Evolutionary conservation across 2,113 vertebrate genomes (phyloP), one percentile per base, ranked within the genome.

Genomic region (Grammomys dolichurus): DNA sequence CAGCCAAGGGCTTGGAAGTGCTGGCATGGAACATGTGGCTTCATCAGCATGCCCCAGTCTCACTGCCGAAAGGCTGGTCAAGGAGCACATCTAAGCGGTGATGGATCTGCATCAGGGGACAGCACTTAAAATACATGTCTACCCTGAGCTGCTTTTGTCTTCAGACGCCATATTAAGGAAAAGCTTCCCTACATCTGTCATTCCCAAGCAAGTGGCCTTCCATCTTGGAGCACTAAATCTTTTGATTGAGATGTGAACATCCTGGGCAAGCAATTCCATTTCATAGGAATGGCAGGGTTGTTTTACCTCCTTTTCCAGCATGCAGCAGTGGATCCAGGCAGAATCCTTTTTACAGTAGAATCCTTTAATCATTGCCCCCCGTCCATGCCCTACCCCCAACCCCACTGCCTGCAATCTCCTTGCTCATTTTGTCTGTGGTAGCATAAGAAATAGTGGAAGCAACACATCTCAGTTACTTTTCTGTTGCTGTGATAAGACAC

Each of bases 1-100:
- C 90, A 96, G 96, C 97, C 96, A 76, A 95, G 80, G 96, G 33
- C 96, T 94, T 85, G 95, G 75, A 90, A 90, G 82, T 54, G 80
- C 78, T 96, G 96, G 96, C 95, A 96, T 43, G 3, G 46, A 95
- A 60, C 76, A 92, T 43, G 93, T 85, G 70, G 94, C 69, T 95
- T 93, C 90, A 92, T 95, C 92, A 81, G 88, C 88, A 93, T 31
- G 69, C 63, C 58, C 87, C 96, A 82, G 92, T 90, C 93, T 95
- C 14, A 0, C 87, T 77, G 88, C 78, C 89, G 88, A 95, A 80
- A 94, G 72, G 40, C 82, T 0, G 28, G 93, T 96, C 95, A 96
- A 81, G 96, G 96, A 92, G 92, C 87, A 81, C 24, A 58, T 88
- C 89, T 93, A 70, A 72, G 89, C 17, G 70, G 86, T 95, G 97